Conservation (phyloP, 2,888 invertebrate genomes). For the Thelaira solivaga region DNA sequence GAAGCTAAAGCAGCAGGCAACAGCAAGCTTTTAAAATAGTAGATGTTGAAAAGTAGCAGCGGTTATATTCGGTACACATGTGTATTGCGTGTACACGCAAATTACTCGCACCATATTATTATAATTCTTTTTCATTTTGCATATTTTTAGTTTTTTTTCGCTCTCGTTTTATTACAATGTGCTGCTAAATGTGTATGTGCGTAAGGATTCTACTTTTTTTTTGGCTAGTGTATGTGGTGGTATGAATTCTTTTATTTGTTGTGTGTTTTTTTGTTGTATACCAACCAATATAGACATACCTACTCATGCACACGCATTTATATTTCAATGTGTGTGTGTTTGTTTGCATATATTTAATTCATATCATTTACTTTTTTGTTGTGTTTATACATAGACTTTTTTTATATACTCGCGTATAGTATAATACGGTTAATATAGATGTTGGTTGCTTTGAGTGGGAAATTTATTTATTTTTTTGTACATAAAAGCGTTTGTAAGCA, state of each 20-base stretch:
- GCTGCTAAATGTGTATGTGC: constrained; percentile 58
- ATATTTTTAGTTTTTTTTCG: constrained; percentile 67
- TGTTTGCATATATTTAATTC: constrained; percentile 10
- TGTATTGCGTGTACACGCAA: constrained; percentile 66
- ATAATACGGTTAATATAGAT: constrained; percentile 17
- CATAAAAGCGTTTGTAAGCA: no score
- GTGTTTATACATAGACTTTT: constrained; percentile 57
- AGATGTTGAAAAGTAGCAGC: constrained; percentile 8
- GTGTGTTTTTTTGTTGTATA: constrained; percentile 42
- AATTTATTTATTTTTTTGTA: constrained; percentile 20
- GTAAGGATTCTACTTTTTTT: constrained; percentile 38
- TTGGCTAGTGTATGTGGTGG: constrained; percentile 26
- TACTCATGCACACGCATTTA: background rate
- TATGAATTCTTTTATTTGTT: constrained; percentile 47
- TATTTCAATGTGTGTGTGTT: background rate
- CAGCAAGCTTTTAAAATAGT: background rate
- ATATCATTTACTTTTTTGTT: constrained; percentile 59
- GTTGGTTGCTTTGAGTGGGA: constrained; percentile 13
- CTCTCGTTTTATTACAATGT: constrained; percentile 69
- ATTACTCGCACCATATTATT: constrained; percentile 65
- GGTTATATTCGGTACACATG: constrained; percentile 60
- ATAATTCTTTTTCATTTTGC: background rate
- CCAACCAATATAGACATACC: background rate
- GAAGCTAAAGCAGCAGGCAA: background rate
- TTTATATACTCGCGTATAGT: constrained; percentile 21